These are phyloP conservation scores for Eristalis tenax DNA, from an alignment of 2,888 invertebrate species.

Conservation along the genomic window DNA sequence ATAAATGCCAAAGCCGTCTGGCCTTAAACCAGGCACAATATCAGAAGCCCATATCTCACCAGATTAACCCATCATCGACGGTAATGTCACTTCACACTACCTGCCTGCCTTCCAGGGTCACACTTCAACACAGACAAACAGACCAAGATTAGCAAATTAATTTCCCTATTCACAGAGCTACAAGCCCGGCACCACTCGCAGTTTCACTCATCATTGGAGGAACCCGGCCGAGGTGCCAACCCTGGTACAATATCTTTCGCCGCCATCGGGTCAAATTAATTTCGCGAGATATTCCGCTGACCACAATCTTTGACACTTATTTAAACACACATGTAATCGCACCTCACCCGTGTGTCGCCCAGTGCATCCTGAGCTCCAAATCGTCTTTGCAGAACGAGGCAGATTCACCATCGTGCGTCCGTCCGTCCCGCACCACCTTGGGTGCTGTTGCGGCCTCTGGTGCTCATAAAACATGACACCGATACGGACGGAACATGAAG, in stretches of 20 bases:
- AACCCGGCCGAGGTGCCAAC: slow-evolving; percentile 28
- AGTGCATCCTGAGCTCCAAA: slow-evolving; percentile 9
- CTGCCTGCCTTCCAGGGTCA: slow-evolving; percentile 40
- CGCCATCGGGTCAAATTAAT: slow-evolving; percentile 64
- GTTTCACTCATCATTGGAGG: neutral
- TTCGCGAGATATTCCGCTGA: slow-evolving; percentile 50
- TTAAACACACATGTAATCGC: slow-evolving; percentile 68
- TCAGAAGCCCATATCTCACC: slow-evolving; percentile 25
- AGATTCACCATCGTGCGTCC: slow-evolving; percentile 7
- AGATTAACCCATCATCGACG: slow-evolving; percentile 49
- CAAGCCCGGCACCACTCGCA: neutral
- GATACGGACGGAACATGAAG: slow-evolving; percentile 35
- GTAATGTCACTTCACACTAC: slow-evolving; percentile 10
- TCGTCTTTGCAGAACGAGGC: neutral
- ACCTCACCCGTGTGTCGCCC: slow-evolving; percentile 21
- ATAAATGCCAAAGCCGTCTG: neutral
- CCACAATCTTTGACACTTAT: slow-evolving; percentile 65
- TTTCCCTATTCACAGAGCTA: slow-evolving; percentile 31
- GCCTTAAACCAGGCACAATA: neutral
- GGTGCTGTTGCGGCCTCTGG: slow-evolving; percentile 28
- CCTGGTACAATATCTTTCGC: slow-evolving; percentile 39
- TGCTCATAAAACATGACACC: slow-evolving; percentile 56
- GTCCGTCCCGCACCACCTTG: neutral
- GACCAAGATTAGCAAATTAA: slow-evolving; percentile 52
- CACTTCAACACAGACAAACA: slow-evolving; percentile 40